Base-by-base conservation (phyloP, 2,113 vertebrate species). In the Myiopsitta monachus region DNA sequence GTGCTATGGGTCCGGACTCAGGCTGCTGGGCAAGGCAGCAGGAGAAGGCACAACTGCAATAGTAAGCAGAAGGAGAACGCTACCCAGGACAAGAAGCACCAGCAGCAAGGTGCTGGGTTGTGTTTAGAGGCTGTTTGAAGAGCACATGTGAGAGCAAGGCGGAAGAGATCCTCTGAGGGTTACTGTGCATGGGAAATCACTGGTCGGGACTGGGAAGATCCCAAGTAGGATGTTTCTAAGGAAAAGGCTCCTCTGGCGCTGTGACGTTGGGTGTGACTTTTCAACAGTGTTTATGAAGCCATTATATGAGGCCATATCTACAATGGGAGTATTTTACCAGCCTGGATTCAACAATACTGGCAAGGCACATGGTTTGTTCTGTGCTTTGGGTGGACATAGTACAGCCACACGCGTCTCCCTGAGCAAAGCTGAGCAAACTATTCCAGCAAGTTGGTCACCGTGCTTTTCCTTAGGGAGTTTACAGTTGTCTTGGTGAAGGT, bases 361-460 rank as follows among this genome's bases (percentile, higher is more conserved):
- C 68, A 80, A 69, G 68, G 54, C n/a, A 31, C 21, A 3, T 27
- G n/a, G 21, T 17, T 83, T 36, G 10, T 44, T 22, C 39, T 21
- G 74, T 19, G 28, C 36, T 90, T 39, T 19, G 14, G 36, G 75
- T 39, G 33, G 59, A 69, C 28, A 3, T 7, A 16, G 33, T 14
- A 44, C 14, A 51, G 36, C 36, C 49, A 10, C 18, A 3, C 11
- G 30, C 55, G 41, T 21, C 38, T 44, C 41, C n/a, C 15, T 30
- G 30, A 61, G 76, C 39, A 82, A 52, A 70, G 44, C 30, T 0
- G 0, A n/a, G 38, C 0, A 1, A 76, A 36, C 47, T 28, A 9
- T 26, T 51, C 36, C 36, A 59, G 30, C 2, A 0, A 81, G 9
- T 63, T 47, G 38, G 26, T 54, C n/a, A 26, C n/a, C 18, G n/a